Evolutionary conservation across 2,797 vertebrate species (phyloP).

Genomic region (Thalassophryne amazonica): DNA sequence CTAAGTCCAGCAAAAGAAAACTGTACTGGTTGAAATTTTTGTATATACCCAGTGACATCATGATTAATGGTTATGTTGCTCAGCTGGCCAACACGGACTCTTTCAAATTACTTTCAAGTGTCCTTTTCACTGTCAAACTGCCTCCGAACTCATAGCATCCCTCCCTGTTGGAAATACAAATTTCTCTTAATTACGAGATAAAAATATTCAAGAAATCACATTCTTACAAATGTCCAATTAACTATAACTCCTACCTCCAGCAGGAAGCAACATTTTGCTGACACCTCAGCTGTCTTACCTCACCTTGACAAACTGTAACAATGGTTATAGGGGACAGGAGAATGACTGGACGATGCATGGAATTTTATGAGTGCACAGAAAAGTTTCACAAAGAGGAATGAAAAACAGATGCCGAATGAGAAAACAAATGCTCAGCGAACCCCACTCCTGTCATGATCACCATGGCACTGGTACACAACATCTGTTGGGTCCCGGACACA

Average conservation of each 20-base stretch:
- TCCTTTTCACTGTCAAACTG: too few relatives aligned
- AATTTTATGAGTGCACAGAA: not conserved
- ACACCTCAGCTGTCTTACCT: not conserved
- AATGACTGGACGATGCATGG: not conserved
- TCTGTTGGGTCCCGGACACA: constrained; percentile 44
- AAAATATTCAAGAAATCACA: not conserved
- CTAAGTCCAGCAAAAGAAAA: constrained; percentile 2
- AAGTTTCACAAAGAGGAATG: not conserved
- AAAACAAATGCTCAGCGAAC: constrained; percentile 40
- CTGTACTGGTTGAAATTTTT: not conserved
- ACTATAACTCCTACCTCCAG: too few relatives aligned
- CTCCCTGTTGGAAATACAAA: not conserved
- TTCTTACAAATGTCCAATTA: too few relatives aligned
- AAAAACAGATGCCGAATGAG: constrained; percentile 47
- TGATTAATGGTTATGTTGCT: not conserved
- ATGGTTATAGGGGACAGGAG: not conserved
- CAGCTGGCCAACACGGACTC: not conserved
- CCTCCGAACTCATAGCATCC: not conserved
- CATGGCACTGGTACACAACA: constrained; percentile 25
- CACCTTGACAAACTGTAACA: not conserved
- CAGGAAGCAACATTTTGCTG: not conserved
- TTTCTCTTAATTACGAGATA: not conserved
- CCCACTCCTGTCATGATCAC: constrained; percentile 7
- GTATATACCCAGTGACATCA: not conserved
- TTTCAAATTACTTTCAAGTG: too few relatives aligned